Percentiles rank a stretch among this genome's conserved stretches.
Conservation (phyloP, 2,888 invertebrate genomes). For the Linnaemya vulpina region DNA sequence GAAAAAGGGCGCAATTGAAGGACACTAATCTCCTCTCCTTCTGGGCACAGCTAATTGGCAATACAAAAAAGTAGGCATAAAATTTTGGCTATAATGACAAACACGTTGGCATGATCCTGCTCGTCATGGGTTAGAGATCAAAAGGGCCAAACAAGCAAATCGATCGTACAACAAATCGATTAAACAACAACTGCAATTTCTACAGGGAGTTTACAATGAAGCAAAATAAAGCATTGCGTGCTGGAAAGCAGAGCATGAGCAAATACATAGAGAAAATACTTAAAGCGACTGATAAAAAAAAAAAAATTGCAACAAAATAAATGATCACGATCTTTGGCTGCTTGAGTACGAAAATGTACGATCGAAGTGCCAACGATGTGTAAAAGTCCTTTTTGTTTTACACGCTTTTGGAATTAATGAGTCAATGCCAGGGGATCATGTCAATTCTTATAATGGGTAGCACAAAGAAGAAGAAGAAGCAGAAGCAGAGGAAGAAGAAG, state of each 20-base stretch:
- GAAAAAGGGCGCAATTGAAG: constrained; percentile 34
- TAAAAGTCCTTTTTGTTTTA: constrained; percentile 53
- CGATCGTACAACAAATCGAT: constrained; percentile 79
- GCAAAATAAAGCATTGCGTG: constrained; percentile 74
- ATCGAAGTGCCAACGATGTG: constrained; percentile 26
- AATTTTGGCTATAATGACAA: constrained; percentile 18
- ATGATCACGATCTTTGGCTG: constrained; percentile 35
- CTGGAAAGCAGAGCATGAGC: constrained; percentile 7
- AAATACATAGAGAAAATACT: neutral
- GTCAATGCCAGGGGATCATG: constrained; percentile 41
- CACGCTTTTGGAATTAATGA: constrained; percentile 52
- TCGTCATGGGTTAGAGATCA: constrained; percentile 29
- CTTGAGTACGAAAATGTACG: neutral
- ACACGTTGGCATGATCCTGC: constrained; percentile 40
- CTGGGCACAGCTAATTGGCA: constrained; percentile 36
- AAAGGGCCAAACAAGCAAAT: constrained; percentile 2
- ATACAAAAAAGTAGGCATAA: neutral
- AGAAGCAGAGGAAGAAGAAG: too few relatives aligned
- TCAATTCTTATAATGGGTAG: constrained; percentile 13
- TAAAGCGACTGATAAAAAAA: constrained; percentile 43
- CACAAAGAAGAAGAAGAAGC: neutral
- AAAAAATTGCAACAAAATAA: constrained; percentile 52
- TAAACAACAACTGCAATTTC: constrained; percentile 72
- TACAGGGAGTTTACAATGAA: constrained; percentile 32
- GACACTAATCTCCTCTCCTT: constrained; percentile 32